Percentiles rank a stretch among this genome's conserved stretches.
Evolutionary conservation across 92 coral and sea anemone species (phyloP).

Genomic region (Nematostella vectensis): DNA sequence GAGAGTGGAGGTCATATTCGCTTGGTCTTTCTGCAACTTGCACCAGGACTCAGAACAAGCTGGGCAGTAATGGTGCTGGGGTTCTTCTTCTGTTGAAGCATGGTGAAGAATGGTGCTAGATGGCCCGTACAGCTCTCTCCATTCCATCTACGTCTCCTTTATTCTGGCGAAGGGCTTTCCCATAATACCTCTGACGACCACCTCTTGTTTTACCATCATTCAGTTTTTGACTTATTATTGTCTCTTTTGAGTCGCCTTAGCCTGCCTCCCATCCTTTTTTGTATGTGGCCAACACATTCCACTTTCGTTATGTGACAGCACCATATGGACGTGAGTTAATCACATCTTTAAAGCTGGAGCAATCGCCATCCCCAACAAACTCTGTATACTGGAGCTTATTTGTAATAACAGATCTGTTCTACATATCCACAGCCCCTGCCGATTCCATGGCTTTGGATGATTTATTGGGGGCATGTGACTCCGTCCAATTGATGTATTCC

Average conservation of each 20-base stretch:
- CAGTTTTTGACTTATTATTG: conserved; percentile 27
- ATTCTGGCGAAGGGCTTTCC: conserved; percentile 22
- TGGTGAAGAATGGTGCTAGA: conserved; percentile 27
- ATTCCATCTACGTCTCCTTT: conserved; percentile 19
- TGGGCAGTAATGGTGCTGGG: conserved; percentile 5
- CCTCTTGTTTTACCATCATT: conserved; percentile 36
- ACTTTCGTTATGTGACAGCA: conserved; percentile 19
- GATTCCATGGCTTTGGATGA: conserved; percentile 44
- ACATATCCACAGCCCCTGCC: conserved; percentile 39
- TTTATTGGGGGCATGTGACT: conserved; percentile 27
- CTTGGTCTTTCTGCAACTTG: conserved; percentile 43
- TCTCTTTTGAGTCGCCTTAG: conserved; percentile 25
- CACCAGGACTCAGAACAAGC: conserved; percentile 5
- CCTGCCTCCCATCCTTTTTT: conserved; percentile 38
- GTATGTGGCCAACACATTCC: conserved; percentile 39
- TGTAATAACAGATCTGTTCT: conserved; percentile 11
- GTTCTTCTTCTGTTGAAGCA: conserved; percentile 14
- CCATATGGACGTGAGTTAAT: conserved; percentile 30
- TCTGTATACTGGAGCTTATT: conserved; percentile 20
- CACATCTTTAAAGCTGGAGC: conserved; percentile 25
- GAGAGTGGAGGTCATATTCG: conserved; percentile 13
- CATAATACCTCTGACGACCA: conserved; percentile 27
- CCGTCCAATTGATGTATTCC: conserved; percentile 32
- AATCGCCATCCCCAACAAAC: conserved; percentile 47
- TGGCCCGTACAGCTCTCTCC: conserved; percentile 30